Evolutionary conservation across 2,888 invertebrate genomes (phyloP).

Genomic region (Zaprionus obscuricornis): DNA sequence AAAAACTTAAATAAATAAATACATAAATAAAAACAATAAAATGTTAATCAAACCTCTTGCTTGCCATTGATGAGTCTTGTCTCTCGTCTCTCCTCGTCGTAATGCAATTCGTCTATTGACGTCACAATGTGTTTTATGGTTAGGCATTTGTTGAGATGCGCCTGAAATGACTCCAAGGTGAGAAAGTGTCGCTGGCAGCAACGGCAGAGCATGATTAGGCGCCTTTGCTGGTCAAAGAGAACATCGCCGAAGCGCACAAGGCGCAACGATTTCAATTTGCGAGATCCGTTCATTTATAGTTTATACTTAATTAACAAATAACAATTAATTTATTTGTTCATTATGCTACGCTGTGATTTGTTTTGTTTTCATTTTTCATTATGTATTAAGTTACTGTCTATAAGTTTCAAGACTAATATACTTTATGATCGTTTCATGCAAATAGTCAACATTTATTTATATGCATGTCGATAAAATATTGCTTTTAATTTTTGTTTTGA

Average conservation of each 20-base stretch:
- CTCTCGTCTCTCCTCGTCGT: slow-evolving; percentile 52
- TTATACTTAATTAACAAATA: slow-evolving; percentile 11
- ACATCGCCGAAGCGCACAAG: slow-evolving; percentile 72
- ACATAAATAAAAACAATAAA: too few species aligned
- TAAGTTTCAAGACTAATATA: background rate
- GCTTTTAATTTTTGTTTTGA: background rate
- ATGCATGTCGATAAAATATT: background rate
- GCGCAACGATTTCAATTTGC: slow-evolving; percentile 43
- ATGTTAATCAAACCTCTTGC: slow-evolving; percentile 56
- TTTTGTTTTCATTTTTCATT: background rate
- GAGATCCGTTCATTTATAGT: slow-evolving; percentile 54
- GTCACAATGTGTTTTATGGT: slow-evolving; percentile 51
- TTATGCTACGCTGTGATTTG: too few species aligned
- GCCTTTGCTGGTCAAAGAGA: slow-evolving; percentile 66
- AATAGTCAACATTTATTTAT: background rate
- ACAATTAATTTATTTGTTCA: too few species aligned
- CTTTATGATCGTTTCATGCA: background rate
- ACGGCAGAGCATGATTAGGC: slow-evolving; percentile 65
- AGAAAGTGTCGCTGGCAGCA: slow-evolving; percentile 65
- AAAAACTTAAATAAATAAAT: too few species aligned
- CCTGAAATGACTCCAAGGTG: slow-evolving; percentile 56
- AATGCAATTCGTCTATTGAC: slow-evolving; percentile 40
- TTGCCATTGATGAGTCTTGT: slow-evolving; percentile 50
- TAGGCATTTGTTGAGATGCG: slow-evolving; percentile 62
- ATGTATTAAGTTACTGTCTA: too few species aligned